Conservation (phyloP, 2,113 vertebrate genomes). For the Pangasianodon gigas region DNA sequence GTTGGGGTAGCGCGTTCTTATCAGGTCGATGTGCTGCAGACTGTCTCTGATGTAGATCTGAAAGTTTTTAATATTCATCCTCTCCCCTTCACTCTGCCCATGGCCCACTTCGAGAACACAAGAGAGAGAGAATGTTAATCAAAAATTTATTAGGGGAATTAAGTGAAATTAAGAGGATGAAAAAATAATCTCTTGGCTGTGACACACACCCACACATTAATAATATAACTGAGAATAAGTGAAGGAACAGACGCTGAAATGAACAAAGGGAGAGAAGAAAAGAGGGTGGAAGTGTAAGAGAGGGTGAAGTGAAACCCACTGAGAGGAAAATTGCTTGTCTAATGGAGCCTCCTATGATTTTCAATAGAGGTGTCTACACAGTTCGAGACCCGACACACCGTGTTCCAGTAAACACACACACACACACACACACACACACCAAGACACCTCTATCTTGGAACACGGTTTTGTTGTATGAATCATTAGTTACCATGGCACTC, state of each 20-base stretch:
- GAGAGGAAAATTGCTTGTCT: constrained; percentile 42
- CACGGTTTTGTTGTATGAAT: constrained; percentile 50
- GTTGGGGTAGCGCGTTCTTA: constrained; percentile 80
- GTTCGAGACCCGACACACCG: constrained; percentile 33
- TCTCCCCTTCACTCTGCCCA: constrained; percentile 92
- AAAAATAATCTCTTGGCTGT: not conserved
- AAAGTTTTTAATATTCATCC: constrained; percentile 91
- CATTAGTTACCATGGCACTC: constrained; percentile 66
- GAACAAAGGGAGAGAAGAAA: constrained; percentile 22
- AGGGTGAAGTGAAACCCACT: constrained; percentile 39
- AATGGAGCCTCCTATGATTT: constrained; percentile 47
- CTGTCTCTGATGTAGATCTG: constrained; percentile 87
- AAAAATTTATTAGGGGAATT: not conserved
- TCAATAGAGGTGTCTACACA: constrained; percentile 45
- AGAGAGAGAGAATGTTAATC: constrained; percentile 19
- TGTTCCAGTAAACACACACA: constrained; percentile 5
- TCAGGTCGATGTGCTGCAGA: constrained; percentile 86
- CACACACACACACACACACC: constrained; percentile 28
- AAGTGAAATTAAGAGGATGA: constrained; percentile 9
- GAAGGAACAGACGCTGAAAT: constrained; percentile 9
- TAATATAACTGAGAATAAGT: constrained; percentile 3
- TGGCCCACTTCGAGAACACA: constrained; percentile 83
- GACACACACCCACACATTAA: not conserved
- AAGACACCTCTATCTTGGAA: constrained; percentile 34
- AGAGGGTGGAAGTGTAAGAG: constrained; percentile 36